Evolutionary conservation across 2,888 invertebrate species (phyloP), one percentile per base, ranked within the genome.

Genomic region (Electrophaes corylata): DNA sequence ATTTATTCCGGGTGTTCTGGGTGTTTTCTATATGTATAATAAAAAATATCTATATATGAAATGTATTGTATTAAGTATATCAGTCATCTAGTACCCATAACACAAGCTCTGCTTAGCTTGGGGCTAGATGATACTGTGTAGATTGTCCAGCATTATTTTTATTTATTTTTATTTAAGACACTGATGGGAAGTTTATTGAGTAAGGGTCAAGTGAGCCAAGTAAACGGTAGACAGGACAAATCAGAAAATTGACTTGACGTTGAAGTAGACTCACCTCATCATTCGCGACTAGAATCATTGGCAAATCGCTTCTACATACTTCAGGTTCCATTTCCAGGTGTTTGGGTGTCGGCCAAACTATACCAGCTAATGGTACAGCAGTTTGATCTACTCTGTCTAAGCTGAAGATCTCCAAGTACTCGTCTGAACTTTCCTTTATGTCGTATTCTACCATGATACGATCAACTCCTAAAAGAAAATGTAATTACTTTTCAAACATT

Each of bases 351-450:
- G 87, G 86, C 90, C 90, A 91, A 35, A 73, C 70, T 2, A 88
- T 83, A 0, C 74, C 92, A 37, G 88, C 83, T 18, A 93, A 76
- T 0, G 96, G 95, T 3, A 93, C 71, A 0, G 94, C 94, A 18
- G 90, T 86, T 78, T 94, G 94, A 57, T 95, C 95, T 37, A 95
- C 90, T 47, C 94, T 81, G 59, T 94, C 92, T 54, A 92, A 75
- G 39, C 92, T 91, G n/a, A 73, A 54, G 12, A 92, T 72, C 63
- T 83, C 82, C 40, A 93, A 72, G 46, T 75, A 79, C 58, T 88
- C 90, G 0, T 83, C 74, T 3, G 72, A 84, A 82, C 93, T 93
- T 18, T 74, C 71, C 0, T 81, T 84, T 37, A 94, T 76, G 63
- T 94, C 92, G 62, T 94, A 95, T 72, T 94, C 93, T 10, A 93